Evolutionary conservation across 2,888 invertebrate species (phyloP).

Genomic region (Salpingus planirostris): DNA sequence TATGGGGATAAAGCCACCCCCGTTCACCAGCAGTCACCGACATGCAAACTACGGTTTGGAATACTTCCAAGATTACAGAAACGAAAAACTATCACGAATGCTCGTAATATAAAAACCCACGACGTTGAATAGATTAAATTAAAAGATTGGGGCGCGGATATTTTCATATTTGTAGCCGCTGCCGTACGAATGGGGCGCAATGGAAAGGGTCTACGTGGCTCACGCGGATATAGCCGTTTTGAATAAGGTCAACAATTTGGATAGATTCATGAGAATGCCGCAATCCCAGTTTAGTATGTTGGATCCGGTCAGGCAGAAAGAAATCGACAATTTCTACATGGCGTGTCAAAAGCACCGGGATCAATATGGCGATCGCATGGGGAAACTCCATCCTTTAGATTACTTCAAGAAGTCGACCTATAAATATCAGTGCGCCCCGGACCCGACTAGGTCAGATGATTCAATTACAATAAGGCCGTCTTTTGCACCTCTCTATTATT

Average conservation of each 20-base stretch:
- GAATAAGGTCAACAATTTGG: constrained; percentile 29
- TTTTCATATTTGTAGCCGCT: constrained; percentile 33
- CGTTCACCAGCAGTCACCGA: background rate
- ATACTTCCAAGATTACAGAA: constrained; percentile 41
- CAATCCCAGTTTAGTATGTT: constrained; percentile 36
- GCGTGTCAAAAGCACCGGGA: constrained; percentile 51
- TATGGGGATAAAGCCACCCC: constrained; percentile 37
- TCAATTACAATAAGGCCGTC: too few relatives aligned
- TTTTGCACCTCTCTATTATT: background rate
- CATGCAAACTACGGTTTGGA: background rate
- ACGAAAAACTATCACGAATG: constrained; percentile 39
- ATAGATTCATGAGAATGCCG: constrained; percentile 33
- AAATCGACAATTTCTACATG: constrained; percentile 43
- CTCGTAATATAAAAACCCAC: constrained; percentile 23
- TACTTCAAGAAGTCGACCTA: constrained; percentile 48
- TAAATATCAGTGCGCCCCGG: constrained; percentile 48
- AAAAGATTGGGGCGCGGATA: too few relatives aligned
- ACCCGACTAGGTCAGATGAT: constrained; percentile 44
- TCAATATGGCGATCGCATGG: constrained; percentile 52
- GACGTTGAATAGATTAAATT: too few relatives aligned
- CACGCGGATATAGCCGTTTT: constrained; percentile 34
- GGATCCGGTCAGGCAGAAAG: constrained; percentile 36
- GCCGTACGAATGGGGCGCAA: constrained; percentile 38
- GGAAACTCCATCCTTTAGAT: constrained; percentile 47
- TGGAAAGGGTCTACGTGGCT: constrained; percentile 35